Conservation (phyloP, 2,113 vertebrate genomes). For the Protobothrops flavoviridis region DNA sequence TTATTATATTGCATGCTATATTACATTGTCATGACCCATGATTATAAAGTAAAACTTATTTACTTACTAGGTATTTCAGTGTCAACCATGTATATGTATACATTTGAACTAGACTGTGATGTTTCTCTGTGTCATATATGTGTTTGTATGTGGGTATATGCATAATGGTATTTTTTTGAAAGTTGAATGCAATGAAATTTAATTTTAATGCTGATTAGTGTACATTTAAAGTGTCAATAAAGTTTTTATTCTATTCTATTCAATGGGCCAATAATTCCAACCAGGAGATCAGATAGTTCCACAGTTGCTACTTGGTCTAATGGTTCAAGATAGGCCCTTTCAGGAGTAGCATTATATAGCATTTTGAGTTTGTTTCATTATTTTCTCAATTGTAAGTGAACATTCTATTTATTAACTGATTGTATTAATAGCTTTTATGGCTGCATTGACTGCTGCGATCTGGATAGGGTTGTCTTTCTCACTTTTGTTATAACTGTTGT, state of each 20-base stretch:
- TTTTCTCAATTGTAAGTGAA: background rate
- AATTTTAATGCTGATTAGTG: no score
- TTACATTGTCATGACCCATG: background rate
- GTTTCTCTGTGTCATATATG: no score
- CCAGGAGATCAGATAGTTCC: background rate
- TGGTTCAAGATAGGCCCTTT: background rate
- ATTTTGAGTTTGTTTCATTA: background rate
- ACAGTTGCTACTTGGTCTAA: background rate
- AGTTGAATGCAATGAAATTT: no score
- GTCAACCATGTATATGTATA: background rate
- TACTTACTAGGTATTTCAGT: background rate
- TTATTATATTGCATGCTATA: background rate
- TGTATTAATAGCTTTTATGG: background rate
- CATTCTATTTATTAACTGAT: background rate
- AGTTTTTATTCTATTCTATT: no score
- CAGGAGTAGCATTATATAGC: background rate
- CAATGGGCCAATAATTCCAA: background rate
- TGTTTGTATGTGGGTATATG: no score
- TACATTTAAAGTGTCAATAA: no score
- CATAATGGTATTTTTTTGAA: no score
- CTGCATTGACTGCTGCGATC: background rate
- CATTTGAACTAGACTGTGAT: no score
- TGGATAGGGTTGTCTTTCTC: no score
- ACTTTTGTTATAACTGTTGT: background rate
- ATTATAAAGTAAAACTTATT: background rate